These are phyloP conservation scores for Ephestia elutella DNA, from an alignment of 1,140 invertebrate species.

Conservation along the genomic window DNA sequence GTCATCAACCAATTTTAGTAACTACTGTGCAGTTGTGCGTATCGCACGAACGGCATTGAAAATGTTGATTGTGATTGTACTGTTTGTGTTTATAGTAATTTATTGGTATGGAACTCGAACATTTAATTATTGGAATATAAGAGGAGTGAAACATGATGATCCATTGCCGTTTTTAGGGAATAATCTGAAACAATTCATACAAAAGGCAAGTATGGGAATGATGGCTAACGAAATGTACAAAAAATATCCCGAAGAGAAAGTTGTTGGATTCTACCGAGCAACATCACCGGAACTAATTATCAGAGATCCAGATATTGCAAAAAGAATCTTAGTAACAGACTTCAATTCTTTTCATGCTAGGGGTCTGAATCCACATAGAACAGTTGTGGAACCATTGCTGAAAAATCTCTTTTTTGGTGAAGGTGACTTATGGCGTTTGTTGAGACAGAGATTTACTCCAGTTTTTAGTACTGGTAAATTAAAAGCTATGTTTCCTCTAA, in stretches of 20 bases:
- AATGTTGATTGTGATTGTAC: conserved; percentile 2
- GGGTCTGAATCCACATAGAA: conserved; percentile 49
- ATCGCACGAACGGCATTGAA: neutral
- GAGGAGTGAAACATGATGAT: conserved; percentile 42
- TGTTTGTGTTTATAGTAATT: neutral
- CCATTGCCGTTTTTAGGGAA: conserved; percentile 45
- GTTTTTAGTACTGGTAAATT: conserved; percentile 80
- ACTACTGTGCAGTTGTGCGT: neutral
- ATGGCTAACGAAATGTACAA: conserved; percentile 41
- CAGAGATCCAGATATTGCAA: conserved; percentile 67
- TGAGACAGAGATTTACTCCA: conserved; percentile 77
- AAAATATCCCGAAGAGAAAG: conserved; percentile 50
- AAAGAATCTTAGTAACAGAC: conserved; percentile 74
- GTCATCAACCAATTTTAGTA: too few relatives aligned
- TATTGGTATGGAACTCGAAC: conserved; percentile 36
- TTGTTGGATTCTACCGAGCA: conserved; percentile 47
- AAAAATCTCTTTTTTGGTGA: conserved; percentile 71
- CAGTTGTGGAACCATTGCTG: conserved; percentile 70
- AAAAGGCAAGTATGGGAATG: conserved; percentile 43
- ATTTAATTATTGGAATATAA: conserved; percentile 46
- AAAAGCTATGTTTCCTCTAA: conserved; percentile 74
- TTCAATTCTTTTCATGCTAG: conserved; percentile 75
- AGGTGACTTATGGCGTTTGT: conserved; percentile 75
- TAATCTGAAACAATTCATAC: conserved; percentile 38
- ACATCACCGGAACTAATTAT: conserved; percentile 39